These are phyloP conservation scores for Pseudolaguvia tuberculata DNA, from an alignment of 2,113 vertebrate species.

Conservation along the genomic window DNA sequence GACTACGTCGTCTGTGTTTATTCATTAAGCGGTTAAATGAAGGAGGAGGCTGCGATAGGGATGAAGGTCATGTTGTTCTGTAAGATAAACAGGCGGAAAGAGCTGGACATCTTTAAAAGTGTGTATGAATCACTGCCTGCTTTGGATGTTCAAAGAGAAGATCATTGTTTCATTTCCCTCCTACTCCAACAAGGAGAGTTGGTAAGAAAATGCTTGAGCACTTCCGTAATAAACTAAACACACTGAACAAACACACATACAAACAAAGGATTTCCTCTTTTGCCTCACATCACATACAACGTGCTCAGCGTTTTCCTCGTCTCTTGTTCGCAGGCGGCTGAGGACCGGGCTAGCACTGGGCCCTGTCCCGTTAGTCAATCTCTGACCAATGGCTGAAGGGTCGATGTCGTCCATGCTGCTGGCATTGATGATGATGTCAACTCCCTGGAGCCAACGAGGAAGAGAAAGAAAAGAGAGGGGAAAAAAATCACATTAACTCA, in stretches of 20 bases:
- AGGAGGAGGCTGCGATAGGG: neutral
- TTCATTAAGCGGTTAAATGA: conserved; percentile 14
- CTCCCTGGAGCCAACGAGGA: conserved; percentile 68
- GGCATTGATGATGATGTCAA: conserved; percentile 89
- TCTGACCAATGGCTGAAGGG: conserved; percentile 84
- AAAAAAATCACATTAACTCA: conserved; percentile 28
- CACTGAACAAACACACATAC: conserved; percentile 12
- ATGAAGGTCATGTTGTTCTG: conserved; percentile 19
- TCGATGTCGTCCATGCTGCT: conserved; percentile 96
- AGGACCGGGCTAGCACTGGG: conserved; percentile 85
- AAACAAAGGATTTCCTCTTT: neutral
- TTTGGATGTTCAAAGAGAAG: conserved; percentile 25
- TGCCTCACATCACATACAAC: conserved; percentile 68
- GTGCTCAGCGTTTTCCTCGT: conserved; percentile 75
- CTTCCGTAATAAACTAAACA: conserved; percentile 34
- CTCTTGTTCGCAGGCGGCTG: conserved; percentile 82
- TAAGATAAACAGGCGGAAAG: conserved; percentile 28
- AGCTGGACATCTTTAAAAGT: conserved; percentile 26
- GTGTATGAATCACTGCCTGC: conserved; percentile 35
- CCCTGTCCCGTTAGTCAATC: conserved; percentile 84
- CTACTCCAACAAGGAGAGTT: conserved; percentile 36
- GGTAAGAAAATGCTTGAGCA: conserved; percentile 14
- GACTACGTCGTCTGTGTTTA: conserved; percentile 5
- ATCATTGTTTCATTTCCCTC: conserved; percentile 45
- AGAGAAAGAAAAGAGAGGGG: conserved; percentile 7